Conservation (phyloP, 2,888 invertebrate genomes). For the Allygus modestus region DNA sequence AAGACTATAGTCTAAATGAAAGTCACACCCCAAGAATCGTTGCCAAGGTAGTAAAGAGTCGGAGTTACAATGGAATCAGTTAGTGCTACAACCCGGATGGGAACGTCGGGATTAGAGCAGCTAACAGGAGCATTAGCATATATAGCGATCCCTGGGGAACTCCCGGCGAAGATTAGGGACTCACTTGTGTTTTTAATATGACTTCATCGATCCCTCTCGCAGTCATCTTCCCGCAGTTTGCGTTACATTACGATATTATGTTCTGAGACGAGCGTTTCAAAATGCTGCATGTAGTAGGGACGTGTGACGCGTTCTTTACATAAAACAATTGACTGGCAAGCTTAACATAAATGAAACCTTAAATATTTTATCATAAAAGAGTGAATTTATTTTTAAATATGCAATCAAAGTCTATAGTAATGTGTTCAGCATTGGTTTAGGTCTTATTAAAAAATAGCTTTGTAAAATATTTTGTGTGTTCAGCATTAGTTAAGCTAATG, state of each 20-base stretch:
- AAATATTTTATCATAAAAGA: too few species aligned
- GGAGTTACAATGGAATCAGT: constrained; percentile 50
- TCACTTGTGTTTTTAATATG: constrained; percentile 58
- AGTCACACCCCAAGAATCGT: not conserved
- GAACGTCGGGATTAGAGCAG: constrained; percentile 41
- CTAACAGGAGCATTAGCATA: constrained; percentile 55
- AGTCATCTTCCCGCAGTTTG: not conserved
- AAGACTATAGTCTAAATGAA: too few species aligned
- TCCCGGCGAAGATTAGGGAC: constrained; percentile 47
- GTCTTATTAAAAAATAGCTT: too few species aligned
- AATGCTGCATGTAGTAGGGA: too few species aligned
- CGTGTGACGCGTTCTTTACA: too few species aligned
- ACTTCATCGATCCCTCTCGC: constrained; percentile 25
- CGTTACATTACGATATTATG: not conserved
- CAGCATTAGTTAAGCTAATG: too few species aligned
- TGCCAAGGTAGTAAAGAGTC: not conserved
- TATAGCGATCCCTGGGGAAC: constrained; percentile 49
- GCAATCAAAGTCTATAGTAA: too few species aligned
- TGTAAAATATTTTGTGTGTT: too few species aligned
- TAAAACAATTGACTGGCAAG: too few species aligned
- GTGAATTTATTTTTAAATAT: too few species aligned
- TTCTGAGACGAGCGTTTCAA: not conserved
- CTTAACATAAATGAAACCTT: too few species aligned
- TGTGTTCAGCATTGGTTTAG: too few species aligned
- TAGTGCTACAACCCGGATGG: constrained; percentile 4